A percentile compares a stretch with the other conserved stretches of the same genome.
Evolutionary conservation across 2,797 vertebrate genomes (phyloP).

Genomic region (Gymnopithys bicolor): DNA sequence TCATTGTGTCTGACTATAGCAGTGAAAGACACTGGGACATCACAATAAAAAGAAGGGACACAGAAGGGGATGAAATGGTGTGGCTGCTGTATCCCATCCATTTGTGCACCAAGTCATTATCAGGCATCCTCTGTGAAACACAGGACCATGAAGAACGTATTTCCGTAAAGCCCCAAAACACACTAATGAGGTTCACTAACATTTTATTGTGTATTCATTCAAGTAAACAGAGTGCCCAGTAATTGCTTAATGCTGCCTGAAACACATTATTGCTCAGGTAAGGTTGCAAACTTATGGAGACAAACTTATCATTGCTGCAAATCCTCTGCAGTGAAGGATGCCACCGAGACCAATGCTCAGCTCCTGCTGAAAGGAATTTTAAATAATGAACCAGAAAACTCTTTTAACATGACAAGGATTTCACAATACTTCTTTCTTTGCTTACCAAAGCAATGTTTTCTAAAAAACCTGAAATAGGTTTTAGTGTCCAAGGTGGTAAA

Average conservation of each 20-base stretch:
- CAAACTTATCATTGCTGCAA: neutral
- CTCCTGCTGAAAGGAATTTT: neutral
- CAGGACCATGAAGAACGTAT: fast-evolving
- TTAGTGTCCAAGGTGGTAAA: neutral
- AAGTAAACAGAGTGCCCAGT: neutral
- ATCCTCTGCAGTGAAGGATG: neutral
- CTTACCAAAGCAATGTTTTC: neutral
- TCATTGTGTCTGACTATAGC: neutral
- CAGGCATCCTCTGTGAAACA: fast-evolving
- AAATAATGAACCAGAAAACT: neutral
- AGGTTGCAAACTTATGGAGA: neutral
- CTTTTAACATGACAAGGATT: neutral
- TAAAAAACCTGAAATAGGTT: neutral
- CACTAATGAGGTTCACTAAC: neutral
- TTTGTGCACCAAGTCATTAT: neutral
- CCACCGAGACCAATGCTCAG: neutral
- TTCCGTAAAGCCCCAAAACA: neutral
- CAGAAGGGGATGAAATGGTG: neutral
- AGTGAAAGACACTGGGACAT: neutral
- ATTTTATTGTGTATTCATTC: neutral
- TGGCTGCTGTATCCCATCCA: no score
- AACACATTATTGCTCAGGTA: neutral
- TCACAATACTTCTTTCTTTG: neutral
- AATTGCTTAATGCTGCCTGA: neutral
- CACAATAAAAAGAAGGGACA: neutral